Evolutionary conservation across 2,888 invertebrate genomes (phyloP).

Genomic region (Melieria picta): DNA sequence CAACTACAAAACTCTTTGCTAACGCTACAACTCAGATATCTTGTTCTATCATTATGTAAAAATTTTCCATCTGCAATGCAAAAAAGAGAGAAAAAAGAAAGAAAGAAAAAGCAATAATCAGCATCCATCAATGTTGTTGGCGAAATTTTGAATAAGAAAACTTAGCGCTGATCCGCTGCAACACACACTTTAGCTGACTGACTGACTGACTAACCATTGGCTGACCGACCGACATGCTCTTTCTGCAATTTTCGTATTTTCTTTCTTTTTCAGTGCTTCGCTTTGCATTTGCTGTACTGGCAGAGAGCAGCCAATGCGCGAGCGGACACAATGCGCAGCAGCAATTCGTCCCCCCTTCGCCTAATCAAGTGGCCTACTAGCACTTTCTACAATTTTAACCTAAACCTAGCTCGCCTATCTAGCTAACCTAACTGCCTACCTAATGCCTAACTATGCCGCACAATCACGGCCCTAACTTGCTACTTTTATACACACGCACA

Average conservation of each 20-base stretch:
- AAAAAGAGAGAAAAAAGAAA: slow-evolving; percentile 48
- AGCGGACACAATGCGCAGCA: background rate
- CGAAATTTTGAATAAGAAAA: background rate
- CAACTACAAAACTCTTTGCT: slow-evolving; percentile 21
- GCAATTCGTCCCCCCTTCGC: background rate
- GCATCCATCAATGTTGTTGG: background rate
- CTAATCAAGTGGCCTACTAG: too few relatives aligned
- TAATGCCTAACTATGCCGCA: too few relatives aligned
- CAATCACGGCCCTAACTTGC: too few relatives aligned
- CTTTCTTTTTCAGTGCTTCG: background rate
- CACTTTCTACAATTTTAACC: too few relatives aligned
- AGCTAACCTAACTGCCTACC: too few relatives aligned
- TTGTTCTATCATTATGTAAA: slow-evolving; percentile 55
- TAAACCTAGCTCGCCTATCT: too few relatives aligned
- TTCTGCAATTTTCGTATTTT: background rate
- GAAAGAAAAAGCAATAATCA: slow-evolving; percentile 43
- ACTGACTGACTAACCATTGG: background rate
- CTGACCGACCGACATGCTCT: background rate
- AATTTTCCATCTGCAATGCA: slow-evolving; percentile 61
- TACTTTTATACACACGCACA: too few relatives aligned
- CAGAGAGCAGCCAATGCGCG: background rate
- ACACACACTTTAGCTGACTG: too few relatives aligned
- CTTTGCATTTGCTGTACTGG: background rate
- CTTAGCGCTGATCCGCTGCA: too few relatives aligned
- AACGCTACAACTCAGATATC: slow-evolving; percentile 45